A percentile compares a stretch with the other conserved stretches of the same genome.
Evolutionary conservation across 2,888 invertebrate genomes (phyloP).

Genomic region (Spicauda simplicius): DNA sequence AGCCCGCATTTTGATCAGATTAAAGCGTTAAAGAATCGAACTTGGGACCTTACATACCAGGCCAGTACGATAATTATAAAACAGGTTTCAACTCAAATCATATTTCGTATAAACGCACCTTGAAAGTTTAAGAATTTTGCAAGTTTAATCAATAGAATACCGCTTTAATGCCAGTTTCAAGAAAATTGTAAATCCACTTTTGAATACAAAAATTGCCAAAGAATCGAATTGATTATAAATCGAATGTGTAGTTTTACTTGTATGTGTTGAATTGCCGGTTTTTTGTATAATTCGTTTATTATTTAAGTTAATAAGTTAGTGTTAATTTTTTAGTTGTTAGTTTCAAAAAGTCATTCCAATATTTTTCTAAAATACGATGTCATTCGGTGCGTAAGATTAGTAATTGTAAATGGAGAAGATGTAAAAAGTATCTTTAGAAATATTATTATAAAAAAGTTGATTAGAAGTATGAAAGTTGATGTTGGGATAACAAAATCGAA

Average conservation of each 20-base stretch:
- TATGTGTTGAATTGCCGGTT: constrained; percentile 64
- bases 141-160: constrained; percentile 76
- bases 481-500: constrained; percentile 74
- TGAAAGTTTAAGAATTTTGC: constrained; percentile 69
- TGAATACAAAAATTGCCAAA: constrained; percentile 83
- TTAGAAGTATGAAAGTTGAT: constrained; percentile 78
- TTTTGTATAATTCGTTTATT: constrained; percentile 54
- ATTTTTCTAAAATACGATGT: constrained; percentile 70
- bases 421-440: constrained; percentile 81
- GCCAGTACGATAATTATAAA: no score
- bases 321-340: constrained; percentile 51
- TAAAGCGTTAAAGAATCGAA: no score
- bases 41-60: no score
- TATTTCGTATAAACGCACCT: constrained; percentile 28
- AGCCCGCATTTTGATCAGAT: no score
- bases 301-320: constrained; percentile 43
- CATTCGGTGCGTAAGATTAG: constrained; percentile 74
- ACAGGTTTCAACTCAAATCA: no score
- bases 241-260: constrained; percentile 48
- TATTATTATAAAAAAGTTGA: constrained; percentile 73
- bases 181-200: constrained; percentile 82
- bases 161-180: constrained; percentile 71
- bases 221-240: constrained; percentile 74
- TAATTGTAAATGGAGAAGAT: constrained; percentile 72
- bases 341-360: constrained; percentile 74